These are phyloP conservation scores for Andrena praecox DNA, from an alignment of 2,888 invertebrate species.

Conservation along the genomic window DNA sequence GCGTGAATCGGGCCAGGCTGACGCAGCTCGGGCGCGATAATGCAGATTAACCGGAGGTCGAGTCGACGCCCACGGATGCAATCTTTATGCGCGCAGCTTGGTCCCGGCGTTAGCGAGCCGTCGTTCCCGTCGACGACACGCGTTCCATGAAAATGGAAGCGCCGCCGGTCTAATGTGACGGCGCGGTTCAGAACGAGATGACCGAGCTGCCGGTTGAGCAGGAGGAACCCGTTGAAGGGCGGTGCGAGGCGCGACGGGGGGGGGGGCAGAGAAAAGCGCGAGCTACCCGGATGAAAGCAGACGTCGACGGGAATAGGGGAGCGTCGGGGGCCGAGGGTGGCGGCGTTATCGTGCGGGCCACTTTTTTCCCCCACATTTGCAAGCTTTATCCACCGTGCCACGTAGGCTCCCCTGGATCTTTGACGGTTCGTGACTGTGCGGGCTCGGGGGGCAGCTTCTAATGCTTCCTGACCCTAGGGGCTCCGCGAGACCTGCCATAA, in stretches of 20 bases:
- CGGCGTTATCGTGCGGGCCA: slow-evolving; percentile 65
- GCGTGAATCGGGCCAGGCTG: background rate
- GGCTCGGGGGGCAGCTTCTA: slow-evolving; percentile 22
- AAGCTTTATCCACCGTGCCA: slow-evolving; percentile 40
- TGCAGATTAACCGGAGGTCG: slow-evolving; percentile 62
- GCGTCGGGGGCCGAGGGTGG: background rate
- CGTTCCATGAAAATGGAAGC: slow-evolving; percentile 70
- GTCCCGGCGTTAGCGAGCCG: slow-evolving; percentile 42
- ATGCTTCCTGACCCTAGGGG: slow-evolving; percentile 50
- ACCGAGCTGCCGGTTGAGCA: slow-evolving; percentile 8
- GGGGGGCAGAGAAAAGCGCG: background rate
- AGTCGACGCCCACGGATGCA: slow-evolving; percentile 24
- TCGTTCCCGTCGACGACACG: slow-evolving; percentile 45
- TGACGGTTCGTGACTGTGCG: slow-evolving; percentile 49
- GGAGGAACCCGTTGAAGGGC: background rate
- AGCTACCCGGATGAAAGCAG: background rate
- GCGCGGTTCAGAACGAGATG: slow-evolving; percentile 30
- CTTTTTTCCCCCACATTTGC: slow-evolving; percentile 72
- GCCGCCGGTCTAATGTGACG: slow-evolving; percentile 72
- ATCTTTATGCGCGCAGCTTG: slow-evolving; percentile 51
- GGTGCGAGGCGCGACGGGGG: background rate
- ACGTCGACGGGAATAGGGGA: background rate
- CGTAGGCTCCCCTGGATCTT: slow-evolving; percentile 33
- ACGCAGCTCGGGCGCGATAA: slow-evolving; percentile 43
- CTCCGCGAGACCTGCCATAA: slow-evolving; percentile 49